Evolutionary conservation across 2,797 vertebrate genomes (phyloP).

Genomic region (Gymnothorax javanicus): DNA sequence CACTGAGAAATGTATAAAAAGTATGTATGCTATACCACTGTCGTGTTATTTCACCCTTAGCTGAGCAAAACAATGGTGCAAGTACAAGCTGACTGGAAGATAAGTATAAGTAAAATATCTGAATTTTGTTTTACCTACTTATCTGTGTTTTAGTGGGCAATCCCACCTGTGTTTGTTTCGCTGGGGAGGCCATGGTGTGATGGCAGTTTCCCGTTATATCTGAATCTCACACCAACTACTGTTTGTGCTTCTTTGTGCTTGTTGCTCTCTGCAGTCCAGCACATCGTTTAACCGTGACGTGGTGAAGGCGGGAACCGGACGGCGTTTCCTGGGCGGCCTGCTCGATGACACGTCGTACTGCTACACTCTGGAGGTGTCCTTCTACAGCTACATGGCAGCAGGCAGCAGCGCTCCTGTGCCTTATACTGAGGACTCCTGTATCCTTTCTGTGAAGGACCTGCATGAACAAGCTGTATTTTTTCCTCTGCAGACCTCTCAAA

Average conservation of each 20-base stretch:
- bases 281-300: constrained; percentile 93
- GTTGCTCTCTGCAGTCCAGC: constrained; percentile 77
- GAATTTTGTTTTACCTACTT: not conserved
- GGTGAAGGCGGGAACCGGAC: constrained; percentile 94
- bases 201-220: not conserved
- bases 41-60: no score
- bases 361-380: constrained; percentile 97
- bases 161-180: not conserved
- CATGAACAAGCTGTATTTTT: not conserved
- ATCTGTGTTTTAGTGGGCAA: not conserved
- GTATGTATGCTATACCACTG: no score
- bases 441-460: constrained; percentile 71
- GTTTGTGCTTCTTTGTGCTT: constrained; percentile 20
- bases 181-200: not conserved
- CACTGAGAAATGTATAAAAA: no score
- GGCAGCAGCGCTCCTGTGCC: constrained; percentile 81
- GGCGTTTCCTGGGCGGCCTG: constrained; percentile 91
- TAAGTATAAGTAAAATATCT: not conserved
- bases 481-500: not conserved
- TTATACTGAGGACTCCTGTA: constrained; percentile 96
- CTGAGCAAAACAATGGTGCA: not conserved
- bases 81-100: not conserved
- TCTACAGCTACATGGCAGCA: constrained; percentile 90
- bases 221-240: not conserved
- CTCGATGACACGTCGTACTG: constrained; percentile 93